phyloP scores from a whole-genome alignment of 64 coral and sea anemone species.

The Pocillopora verrucosa region DNA sequence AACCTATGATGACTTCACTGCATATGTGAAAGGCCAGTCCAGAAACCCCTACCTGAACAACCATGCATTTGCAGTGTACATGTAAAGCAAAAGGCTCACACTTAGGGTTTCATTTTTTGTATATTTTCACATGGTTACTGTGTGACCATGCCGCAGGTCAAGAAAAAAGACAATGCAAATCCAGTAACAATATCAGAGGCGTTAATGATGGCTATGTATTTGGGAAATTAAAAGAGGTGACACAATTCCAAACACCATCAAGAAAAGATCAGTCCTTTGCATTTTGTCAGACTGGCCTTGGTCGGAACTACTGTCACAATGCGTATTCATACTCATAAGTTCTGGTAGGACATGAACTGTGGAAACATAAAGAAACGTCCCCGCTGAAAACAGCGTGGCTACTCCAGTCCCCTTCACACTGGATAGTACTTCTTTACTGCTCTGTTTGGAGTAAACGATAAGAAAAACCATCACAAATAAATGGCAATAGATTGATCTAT shows the following conservation, averaged over 20 bases:
- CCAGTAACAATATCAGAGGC: background rate
- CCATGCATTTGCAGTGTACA: too few relatives aligned
- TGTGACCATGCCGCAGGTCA: too few relatives aligned
- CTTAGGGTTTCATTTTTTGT: too few relatives aligned
- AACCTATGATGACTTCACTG: too few relatives aligned
- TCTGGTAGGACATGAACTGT: slow-evolving; percentile 96
- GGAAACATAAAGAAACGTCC: slow-evolving; percentile 96
- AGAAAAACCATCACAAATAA: background rate
- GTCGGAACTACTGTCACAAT: slow-evolving; percentile 32
- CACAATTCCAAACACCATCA: slow-evolving; percentile 88
- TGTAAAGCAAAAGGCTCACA: too few relatives aligned
- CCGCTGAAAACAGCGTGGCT: slow-evolving; percentile 96
- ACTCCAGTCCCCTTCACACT: slow-evolving; percentile 96
- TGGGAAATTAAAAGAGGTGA: slow-evolving; percentile 84
- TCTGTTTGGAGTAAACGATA: slow-evolving; percentile 51
- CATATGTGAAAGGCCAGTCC: too few relatives aligned
- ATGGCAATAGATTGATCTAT: too few relatives aligned
- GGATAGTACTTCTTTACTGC: slow-evolving; percentile 87
- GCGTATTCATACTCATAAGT: slow-evolving; percentile 53
- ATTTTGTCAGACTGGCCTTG: slow-evolving; percentile 46
- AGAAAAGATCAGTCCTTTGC: slow-evolving; percentile 74
- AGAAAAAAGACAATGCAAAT: too few relatives aligned
- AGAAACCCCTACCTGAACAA: too few relatives aligned
- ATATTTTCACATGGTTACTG: too few relatives aligned
- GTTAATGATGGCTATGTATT: slow-evolving; percentile 81